Base-by-base conservation (phyloP, 2,888 invertebrate species). In the Andrena flavipes region DNA sequence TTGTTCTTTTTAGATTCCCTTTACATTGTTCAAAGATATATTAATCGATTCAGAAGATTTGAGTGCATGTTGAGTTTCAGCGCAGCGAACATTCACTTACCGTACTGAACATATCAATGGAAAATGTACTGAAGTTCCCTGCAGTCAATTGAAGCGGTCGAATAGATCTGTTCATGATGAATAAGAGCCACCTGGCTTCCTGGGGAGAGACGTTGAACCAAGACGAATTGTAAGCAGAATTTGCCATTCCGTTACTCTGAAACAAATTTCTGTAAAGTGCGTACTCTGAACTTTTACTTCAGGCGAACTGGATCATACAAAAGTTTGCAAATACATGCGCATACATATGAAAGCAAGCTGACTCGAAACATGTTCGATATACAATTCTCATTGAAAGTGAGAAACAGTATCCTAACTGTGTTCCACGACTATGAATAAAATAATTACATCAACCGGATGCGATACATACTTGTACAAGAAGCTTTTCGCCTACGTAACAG, bases 101-200 rank as follows among this genome's bases (percentile, higher is more conserved):
- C 33, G 33, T 33, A 33, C 33, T 33, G 8, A 33, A 33, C 33
- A 33, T 33, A 33, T 33, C 33, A 33, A 33, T 33, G 2, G 33
- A 33, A 33, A 33, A 8, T 33, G 33, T 33, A 2, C 8, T 8
- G 33, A 33, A 33, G 33, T 33, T 33, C 2, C 90, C 91, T 2
- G 91, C 92, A 0, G 89, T 90, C 10, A 91, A 74, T 42, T 83
- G 69, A 13, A 91, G 80, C 2, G 91, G 91, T 23, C 71, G 80
- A 16, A 78, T 72, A 1, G 87, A 82, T 68, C 88, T 85, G 13
- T 70, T 6, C 63, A 89, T 84, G 5, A 90, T 74, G 4, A 90
- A 79, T 8, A 90, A 56, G 2, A 91, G 75, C 10, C 72, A 68
- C 68, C 42, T 88, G 0, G 88, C 81, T n/a, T 89, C 76, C 8